These are phyloP conservation scores for Melanophora roralis DNA, from an alignment of 2,888 invertebrate species.

Conservation along the genomic window DNA sequence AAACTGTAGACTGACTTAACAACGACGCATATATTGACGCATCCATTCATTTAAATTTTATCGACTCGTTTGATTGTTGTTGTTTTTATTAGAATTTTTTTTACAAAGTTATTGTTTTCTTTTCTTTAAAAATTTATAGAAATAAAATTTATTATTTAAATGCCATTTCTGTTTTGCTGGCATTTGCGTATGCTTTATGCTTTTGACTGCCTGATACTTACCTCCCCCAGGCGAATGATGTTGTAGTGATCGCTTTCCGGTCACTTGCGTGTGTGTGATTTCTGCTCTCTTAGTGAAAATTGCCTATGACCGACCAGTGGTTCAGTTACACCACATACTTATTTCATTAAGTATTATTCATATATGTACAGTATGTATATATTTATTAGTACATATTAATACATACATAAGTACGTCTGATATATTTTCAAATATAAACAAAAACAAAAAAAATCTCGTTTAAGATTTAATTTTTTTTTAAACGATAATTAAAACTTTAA, in stretches of 20 bases:
- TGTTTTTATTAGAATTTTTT: conserved; percentile 4
- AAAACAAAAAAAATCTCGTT: too few relatives aligned
- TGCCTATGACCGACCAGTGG: too few relatives aligned
- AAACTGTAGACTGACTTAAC: too few relatives aligned
- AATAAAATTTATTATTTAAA: conserved; percentile 16
- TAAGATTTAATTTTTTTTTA: too few relatives aligned
- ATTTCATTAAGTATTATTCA: too few relatives aligned
- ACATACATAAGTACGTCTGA: too few relatives aligned
- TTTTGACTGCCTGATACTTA: neutral
- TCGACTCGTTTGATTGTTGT: neutral
- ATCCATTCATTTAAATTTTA: conserved; percentile 18
- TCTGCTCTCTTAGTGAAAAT: neutral
- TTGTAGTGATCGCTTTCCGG: neutral
- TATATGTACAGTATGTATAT: too few relatives aligned
- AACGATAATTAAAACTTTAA: too few relatives aligned
- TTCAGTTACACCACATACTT: too few relatives aligned
- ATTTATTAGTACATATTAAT: too few relatives aligned
- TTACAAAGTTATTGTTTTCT: neutral
- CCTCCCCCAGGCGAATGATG: neutral
- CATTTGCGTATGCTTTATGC: neutral
- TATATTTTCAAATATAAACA: too few relatives aligned
- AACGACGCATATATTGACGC: neutral
- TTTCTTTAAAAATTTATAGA: neutral
- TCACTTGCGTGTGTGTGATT: neutral
- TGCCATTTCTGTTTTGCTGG: conserved; percentile 27